Evolutionary conservation across 2,888 invertebrate species (phyloP).

Genomic region (Pandemis cinnamomeana): DNA sequence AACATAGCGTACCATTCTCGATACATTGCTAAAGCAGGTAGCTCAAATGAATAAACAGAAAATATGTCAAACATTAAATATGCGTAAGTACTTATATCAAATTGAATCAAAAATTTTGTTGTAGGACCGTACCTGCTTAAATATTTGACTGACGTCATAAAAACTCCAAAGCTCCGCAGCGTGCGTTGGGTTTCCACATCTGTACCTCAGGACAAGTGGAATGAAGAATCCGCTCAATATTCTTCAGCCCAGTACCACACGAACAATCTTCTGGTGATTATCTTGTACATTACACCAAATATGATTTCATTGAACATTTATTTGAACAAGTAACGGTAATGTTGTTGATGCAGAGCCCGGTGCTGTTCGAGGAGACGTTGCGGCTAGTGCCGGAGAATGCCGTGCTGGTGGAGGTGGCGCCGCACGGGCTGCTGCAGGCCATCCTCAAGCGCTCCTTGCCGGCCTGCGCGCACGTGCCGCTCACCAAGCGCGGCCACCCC

Average conservation of each 20-base stretch:
- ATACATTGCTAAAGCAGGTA: conserved; percentile 88
- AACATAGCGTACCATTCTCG: conserved; percentile 96
- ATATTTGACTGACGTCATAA: conserved; percentile 84
- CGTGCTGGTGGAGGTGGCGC: conserved; percentile 94
- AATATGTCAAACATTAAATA: neutral
- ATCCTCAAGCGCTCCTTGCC: conserved; percentile 91
- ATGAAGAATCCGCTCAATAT: conserved; percentile 62
- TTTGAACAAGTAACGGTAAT: too few relatives aligned
- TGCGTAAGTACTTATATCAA: neutral
- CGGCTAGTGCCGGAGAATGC: conserved; percentile 90
- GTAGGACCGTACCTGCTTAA: conserved; percentile 73
- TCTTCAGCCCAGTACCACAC: conserved; percentile 94
- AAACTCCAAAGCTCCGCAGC: conserved; percentile 86
- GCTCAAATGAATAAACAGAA: neutral
- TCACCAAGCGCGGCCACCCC: conserved; percentile 88
- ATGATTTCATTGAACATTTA: too few relatives aligned
- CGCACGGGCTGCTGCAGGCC: conserved; percentile 94
- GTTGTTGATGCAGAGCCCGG: conserved; percentile 82
- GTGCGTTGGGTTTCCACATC: conserved; percentile 92
- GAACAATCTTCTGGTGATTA: conserved; percentile 87
- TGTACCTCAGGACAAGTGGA: conserved; percentile 81
- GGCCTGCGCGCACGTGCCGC: conserved; percentile 87
- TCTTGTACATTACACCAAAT: too few relatives aligned
- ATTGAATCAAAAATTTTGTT: conserved; percentile 48
- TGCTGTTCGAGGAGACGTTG: conserved; percentile 92